These are phyloP conservation scores for Cyclopterus lumpus DNA, from an alignment of 2,797 vertebrate genomes.

Conservation along the genomic window DNA sequence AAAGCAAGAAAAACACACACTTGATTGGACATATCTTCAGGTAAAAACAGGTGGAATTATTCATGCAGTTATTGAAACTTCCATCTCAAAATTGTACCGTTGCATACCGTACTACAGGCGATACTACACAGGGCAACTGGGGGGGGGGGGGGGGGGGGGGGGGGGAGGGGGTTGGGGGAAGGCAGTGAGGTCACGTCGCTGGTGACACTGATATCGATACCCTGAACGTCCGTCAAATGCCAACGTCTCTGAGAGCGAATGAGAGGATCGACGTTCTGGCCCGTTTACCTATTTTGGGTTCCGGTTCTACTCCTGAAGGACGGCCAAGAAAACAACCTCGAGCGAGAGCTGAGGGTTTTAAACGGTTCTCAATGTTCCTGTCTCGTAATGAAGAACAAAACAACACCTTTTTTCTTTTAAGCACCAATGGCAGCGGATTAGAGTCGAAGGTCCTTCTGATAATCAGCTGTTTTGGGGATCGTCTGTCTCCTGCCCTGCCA, in stretches of 20 bases:
- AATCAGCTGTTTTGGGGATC: slow-evolving; percentile 27
- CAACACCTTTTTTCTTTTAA: neutral
- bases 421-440: neutral
- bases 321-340: neutral
- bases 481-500: slow-evolving; percentile 41
- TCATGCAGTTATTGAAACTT: slow-evolving; percentile 21
- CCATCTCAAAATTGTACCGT: slow-evolving; percentile 14
- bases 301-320: slow-evolving; percentile 5
- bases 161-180: too few relatives aligned
- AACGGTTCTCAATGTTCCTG: neutral
- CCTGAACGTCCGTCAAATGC: neutral
- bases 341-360: neutral
- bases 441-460: slow-evolving; percentile 29
- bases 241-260: neutral
- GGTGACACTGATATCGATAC: neutral
- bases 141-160: too few relatives aligned
- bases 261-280: neutral
- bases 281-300: slow-evolving; percentile 10
- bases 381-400: neutral
- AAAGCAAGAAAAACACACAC: neutral
- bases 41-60: slow-evolving; percentile 17
- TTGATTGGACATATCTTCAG: slow-evolving; percentile 9
- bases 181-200: neutral
- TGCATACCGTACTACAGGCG: neutral
- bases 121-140: neutral